Base-by-base conservation (phyloP, 2,797 vertebrate genomes). In the Lates japonicus region DNA sequence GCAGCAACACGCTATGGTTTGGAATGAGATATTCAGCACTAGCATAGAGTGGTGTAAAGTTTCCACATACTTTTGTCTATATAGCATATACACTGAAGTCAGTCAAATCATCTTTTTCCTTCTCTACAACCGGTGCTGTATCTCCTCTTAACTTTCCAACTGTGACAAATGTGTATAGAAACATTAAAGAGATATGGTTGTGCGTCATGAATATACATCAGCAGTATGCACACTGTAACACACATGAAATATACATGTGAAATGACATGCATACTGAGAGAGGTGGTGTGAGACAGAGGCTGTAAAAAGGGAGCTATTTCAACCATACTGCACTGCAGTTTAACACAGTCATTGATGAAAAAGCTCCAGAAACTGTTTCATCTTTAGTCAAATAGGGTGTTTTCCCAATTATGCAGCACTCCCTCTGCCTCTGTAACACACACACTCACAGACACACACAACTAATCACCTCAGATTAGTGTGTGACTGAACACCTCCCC, bases 381-480 rank as follows among this genome's bases (percentile, higher is more conserved):
- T 88, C 72, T 85, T 69, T 25, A n/a, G 49, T 75, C 61, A 81
- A 79, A 84, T 67, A 66, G 59, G 59, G 74, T 81, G 74, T 81
- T 83, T 85, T 78, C 51, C 48, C 60, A 83, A 67, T 90, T 68
- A 85, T 54, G 16, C 48, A 1, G 42, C 37, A 2, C 46, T 55
- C 19, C 12, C 65, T 72, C 39, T 1, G 49, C 51, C 44, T 75
- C 65, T 52, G 31, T 71, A 29, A 19, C 67, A 60, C 75, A 46
- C 62, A 55, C 67, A 14, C 58, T 13, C 44, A 60, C 70, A 59
- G 48, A 71, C 69, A 73, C 22, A 44, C 48, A 44, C 62, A 29
- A 57, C 69, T 88, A 87, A 92, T 90, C 84, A 87, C 64, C 74
- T 85, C 71, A 44, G 80, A 88, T 89, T 83, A 84, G 49, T 66